Base-by-base conservation (phyloP, 37 sponge, comb jelly and placozoan species). In the Aplysina aerophoba region DNA sequence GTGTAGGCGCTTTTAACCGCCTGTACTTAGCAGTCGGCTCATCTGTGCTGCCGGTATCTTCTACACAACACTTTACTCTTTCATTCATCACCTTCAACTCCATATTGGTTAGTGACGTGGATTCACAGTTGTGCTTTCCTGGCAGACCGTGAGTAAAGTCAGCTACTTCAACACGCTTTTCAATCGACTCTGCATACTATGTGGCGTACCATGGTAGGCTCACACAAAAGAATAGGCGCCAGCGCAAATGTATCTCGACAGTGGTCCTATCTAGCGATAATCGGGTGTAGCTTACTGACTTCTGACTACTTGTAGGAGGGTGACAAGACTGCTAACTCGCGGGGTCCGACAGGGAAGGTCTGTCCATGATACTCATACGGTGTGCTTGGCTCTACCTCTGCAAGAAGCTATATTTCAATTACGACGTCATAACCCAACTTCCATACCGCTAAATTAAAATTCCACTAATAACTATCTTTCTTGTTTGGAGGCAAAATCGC, bases 251-350 rank as follows among this genome's bases (percentile, higher is more conserved):
- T 20, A 58, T 58, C 15, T 20, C 15, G 17, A 58, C 17, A 58
- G 59, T 58, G 59, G 59, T 17, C 59, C 59, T 20, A 15, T 58
- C 59, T 15, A 20, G 17, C 59, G 17, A 58, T 58, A 58, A 17
- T 58, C 59, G 17, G 59, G 59, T 58, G 59, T 58, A 58, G 59
- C 59, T 17, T 15, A 58, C 59, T 17, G 15, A 58, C 59, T 20
- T 58, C 59, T 17, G 59, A 58, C 59, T 58, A 58, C 59, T 58
- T n/a, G n/a, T n/a, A n/a, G n/a, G n/a, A n/a, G n/a, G n/a, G n/a
- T n/a, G n/a, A n/a, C n/a, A n/a, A n/a, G n/a, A n/a, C n/a, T n/a
- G n/a, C n/a, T n/a, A n/a, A n/a, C n/a, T n/a, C n/a, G n/a, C n/a
- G n/a, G n/a, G n/a, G n/a, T n/a, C n/a, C n/a, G n/a, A n/a, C n/a